Conservation (phyloP, 2,888 invertebrate species). For the Tipula helvola region DNA sequence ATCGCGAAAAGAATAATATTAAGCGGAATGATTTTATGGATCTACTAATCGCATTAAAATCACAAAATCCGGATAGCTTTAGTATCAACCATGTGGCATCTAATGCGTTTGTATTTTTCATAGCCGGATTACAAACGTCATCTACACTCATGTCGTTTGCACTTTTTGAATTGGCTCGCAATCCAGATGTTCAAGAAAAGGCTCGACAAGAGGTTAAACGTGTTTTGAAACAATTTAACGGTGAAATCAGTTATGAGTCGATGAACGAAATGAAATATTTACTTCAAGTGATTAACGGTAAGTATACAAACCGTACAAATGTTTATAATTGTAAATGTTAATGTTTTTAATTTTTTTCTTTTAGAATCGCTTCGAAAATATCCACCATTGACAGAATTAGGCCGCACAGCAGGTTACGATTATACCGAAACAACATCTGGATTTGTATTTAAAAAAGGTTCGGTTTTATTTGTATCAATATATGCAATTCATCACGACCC, state of each 20-base stretch:
- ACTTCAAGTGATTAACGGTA: conserved; percentile 28
- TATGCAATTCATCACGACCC: neutral
- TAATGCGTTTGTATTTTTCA: conserved; percentile 33
- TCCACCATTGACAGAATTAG: neutral
- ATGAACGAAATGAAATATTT: conserved; percentile 36
- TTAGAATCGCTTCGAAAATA: neutral
- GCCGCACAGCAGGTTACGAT: neutral
- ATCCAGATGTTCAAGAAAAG: conserved; percentile 30
- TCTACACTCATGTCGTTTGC: conserved; percentile 32
- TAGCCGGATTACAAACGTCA: conserved; percentile 38
- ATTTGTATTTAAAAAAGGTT: neutral
- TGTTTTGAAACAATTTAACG: conserved; percentile 25
- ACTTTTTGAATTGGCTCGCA: conserved; percentile 34
- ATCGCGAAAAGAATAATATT: conserved; percentile 32
- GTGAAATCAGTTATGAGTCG: conserved; percentile 32
- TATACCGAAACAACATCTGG: neutral
- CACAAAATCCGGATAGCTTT: conserved; percentile 17
- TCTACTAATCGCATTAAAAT: conserved; percentile 38
- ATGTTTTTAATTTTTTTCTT: neutral
- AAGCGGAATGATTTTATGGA: conserved; percentile 39
- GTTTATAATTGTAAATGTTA: neutral
- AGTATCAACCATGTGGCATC: conserved; percentile 28
- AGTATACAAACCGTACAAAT: neutral
- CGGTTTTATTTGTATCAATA: neutral
- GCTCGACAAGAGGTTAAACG: conserved; percentile 29